A percentile compares a stretch with the other conserved stretches of the same genome.
phyloP scores from a whole-genome alignment of 2,797 vertebrate genomes.

The Coregonus ussuriensis region DNA sequence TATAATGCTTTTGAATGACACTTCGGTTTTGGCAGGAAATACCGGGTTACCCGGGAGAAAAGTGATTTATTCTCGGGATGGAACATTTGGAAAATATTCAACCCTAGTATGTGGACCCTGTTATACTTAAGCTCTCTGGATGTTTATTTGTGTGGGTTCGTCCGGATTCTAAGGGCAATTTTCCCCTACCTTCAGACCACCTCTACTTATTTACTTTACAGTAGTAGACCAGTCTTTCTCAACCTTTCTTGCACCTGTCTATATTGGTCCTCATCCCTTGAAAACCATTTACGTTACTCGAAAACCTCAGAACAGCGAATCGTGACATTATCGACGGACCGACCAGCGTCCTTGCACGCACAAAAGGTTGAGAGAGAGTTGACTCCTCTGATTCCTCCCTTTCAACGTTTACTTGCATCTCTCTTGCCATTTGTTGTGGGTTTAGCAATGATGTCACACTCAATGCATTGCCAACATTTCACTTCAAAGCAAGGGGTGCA shows the following conservation, averaged over 20 bases:
- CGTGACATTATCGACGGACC: not conserved
- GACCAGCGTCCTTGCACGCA: not conserved
- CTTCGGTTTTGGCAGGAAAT: no score
- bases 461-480: not conserved
- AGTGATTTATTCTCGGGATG: no score
- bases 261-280: not conserved
- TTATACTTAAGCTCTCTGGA: not conserved
- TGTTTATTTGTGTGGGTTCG: not conserved
- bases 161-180: not conserved
- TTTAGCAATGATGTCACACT: not conserved
- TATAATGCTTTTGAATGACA: no score
- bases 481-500: not conserved
- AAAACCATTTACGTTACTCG: not conserved
- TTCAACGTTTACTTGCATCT: not conserved
- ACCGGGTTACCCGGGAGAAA: no score
- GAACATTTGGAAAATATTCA: no score
- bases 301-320: not conserved
- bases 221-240: not conserved
- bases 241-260: not conserved
- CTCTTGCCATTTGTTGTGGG: not conserved
- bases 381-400: not conserved
- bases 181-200: not conserved
- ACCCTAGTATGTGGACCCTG: constrained; percentile 66
- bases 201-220: no score
- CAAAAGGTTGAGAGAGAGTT: not conserved